Conservation (phyloP, 2,113 vertebrate species). For the Urocolius indicus region DNA sequence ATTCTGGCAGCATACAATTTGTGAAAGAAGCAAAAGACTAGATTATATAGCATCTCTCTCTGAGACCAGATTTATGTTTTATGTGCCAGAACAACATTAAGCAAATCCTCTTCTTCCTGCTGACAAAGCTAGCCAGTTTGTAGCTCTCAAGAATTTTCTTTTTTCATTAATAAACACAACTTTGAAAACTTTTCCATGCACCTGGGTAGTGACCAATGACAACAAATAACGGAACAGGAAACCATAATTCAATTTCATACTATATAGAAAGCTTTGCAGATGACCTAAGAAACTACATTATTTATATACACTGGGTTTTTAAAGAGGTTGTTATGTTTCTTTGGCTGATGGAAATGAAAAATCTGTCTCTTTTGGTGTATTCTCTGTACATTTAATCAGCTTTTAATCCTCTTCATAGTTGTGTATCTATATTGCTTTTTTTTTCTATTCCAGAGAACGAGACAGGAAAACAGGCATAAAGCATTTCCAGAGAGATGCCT, state of each 20-base stretch:
- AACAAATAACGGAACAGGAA: slow-evolving; percentile 68
- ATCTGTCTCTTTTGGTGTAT: slow-evolving; percentile 14
- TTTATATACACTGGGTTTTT: slow-evolving; percentile 17
- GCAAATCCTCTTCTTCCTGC: slow-evolving; percentile 65
- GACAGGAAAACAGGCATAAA: neutral
- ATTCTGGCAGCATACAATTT: neutral
- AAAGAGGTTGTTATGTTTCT: neutral
- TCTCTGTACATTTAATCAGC: neutral
- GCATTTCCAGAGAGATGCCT: neutral
- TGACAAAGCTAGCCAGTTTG: slow-evolving; percentile 22
- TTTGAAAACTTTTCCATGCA: slow-evolving; percentile 64
- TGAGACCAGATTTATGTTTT: slow-evolving; percentile 53
- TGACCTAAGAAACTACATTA: slow-evolving; percentile 25
- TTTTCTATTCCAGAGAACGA: neutral
- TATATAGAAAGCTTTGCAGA: slow-evolving; percentile 46
- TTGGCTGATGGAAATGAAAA: slow-evolving; percentile 44
- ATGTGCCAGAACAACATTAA: slow-evolving; percentile 56
- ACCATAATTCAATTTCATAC: slow-evolving; percentile 46
- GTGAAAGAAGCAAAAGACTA: slow-evolving; percentile 21
- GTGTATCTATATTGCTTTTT: neutral
- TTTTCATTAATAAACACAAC: slow-evolving; percentile 45
- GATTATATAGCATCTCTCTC: neutral
- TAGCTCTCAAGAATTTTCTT: slow-evolving; percentile 31
- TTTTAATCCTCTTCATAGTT: neutral
- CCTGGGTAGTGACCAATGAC: slow-evolving; percentile 63